A percentile compares a stretch with the other conserved stretches of the same genome.
Evolutionary conservation across 1,140 invertebrate species (phyloP).

Genomic region (Orussus abietinus): DNA sequence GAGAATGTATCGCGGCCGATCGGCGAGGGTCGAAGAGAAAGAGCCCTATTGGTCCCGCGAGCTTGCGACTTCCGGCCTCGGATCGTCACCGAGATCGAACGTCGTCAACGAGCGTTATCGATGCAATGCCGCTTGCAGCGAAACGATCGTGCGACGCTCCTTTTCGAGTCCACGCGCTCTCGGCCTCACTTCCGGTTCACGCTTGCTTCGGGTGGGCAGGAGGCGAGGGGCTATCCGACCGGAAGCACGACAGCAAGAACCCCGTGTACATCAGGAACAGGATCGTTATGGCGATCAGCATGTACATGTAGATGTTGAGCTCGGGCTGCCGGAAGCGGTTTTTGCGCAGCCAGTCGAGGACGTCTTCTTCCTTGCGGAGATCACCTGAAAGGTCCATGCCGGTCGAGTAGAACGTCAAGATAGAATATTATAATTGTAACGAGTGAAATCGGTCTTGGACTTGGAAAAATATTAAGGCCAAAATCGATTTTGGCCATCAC

Average conservation of each 20-base stretch:
- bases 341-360: constrained; percentile 90
- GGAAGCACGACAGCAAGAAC: constrained; percentile 87
- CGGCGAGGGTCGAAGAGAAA: not conserved
- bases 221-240: constrained; percentile 57
- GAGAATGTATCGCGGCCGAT: not conserved
- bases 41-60: not conserved
- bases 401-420: constrained; percentile 1
- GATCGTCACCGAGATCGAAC: too few species aligned
- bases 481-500: not conserved
- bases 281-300: constrained; percentile 77
- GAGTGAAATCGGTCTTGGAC: not conserved
- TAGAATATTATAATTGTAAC: constrained; percentile 1
- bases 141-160: not conserved
- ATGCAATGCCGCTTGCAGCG: too few species aligned
- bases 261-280: constrained; percentile 87
- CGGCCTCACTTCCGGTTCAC: constrained; percentile 41
- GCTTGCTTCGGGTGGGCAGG: constrained; percentile 63
- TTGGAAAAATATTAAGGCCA: too few species aligned
- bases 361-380: constrained; percentile 76
- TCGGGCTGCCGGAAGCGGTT: constrained; percentile 91
- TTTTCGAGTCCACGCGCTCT: constrained; percentile 8
- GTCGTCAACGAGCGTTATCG: too few species aligned
- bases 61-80: too few species aligned
- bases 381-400: constrained; percentile 59
- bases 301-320: constrained; percentile 93